A percentile compares a stretch with the other conserved stretches of the same genome.
Conservation (phyloP, 1,140 invertebrate genomes). For the Ceratoteleas bidentatus region DNA sequence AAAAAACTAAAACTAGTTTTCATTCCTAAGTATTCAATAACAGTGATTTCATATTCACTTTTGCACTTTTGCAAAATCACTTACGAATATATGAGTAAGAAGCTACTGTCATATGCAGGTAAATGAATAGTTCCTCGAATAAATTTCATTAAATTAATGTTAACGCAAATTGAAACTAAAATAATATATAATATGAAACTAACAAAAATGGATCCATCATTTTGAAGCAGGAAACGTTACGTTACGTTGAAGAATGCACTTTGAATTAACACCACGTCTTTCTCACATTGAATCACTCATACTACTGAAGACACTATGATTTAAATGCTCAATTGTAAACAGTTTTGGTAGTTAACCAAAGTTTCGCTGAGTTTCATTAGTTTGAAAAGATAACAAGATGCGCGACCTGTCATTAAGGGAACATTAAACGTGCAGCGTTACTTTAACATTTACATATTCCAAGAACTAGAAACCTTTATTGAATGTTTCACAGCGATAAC, state of each 20-base stretch:
- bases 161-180: not conserved
- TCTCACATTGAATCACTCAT: not conserved
- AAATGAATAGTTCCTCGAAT: not conserved
- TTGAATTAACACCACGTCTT: not conserved
- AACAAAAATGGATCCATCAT: conserved; percentile 20
- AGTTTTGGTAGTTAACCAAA: not conserved
- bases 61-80: no score
- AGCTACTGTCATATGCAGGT: no score
- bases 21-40: no score
- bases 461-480: no score
- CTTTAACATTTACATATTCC: no score
- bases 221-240: conserved; percentile 2
- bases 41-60: no score
- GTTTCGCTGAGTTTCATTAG: not conserved
- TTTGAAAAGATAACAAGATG: not conserved
- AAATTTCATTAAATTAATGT: not conserved
- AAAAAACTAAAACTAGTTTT: no score
- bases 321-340: conserved; percentile 2
- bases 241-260: conserved; percentile 2
- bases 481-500: no score
- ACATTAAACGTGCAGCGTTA: no score
- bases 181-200: conserved; percentile 2
- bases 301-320: not conserved
- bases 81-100: no score
- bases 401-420: not conserved